These are phyloP conservation scores for Eupsilia transversa DNA, from an alignment of 2,888 invertebrate species.

Conservation along the genomic window DNA sequence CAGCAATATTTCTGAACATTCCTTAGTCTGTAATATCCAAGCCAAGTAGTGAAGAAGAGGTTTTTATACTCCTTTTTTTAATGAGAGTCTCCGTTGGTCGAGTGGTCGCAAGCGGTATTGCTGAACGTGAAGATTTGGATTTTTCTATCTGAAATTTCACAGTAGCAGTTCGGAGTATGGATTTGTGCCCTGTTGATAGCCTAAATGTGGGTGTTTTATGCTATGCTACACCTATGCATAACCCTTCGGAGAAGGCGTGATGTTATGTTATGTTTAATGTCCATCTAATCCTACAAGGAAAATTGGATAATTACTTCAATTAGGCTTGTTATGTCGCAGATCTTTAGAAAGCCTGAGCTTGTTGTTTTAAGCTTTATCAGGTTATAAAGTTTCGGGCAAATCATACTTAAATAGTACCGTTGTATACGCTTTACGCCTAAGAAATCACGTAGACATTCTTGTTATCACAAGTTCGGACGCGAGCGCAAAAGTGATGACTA, in stretches of 20 bases:
- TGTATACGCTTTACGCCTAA: slow-evolving; percentile 24
- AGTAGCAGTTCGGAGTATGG: no score
- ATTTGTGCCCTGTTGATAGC: no score
- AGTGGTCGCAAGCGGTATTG: no score
- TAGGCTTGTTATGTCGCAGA: slow-evolving; percentile 2
- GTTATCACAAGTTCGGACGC: slow-evolving; percentile 15
- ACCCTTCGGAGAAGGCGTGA: no score
- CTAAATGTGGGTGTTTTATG: no score
- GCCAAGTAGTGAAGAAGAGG: background rate
- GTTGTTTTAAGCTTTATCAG: slow-evolving; percentile 6
- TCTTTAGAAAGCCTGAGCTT: background rate
- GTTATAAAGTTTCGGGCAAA: slow-evolving; percentile 23
- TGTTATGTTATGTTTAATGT: background rate
- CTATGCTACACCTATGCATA: no score
- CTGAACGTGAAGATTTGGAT: no score
- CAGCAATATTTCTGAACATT: background rate
- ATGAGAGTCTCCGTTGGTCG: background rate
- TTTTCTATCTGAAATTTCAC: no score
- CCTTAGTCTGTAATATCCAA: background rate
- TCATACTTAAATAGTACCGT: slow-evolving; percentile 4
- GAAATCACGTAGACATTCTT: slow-evolving; percentile 46
- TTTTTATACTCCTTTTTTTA: slow-evolving; percentile 20
- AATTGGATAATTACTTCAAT: slow-evolving; percentile 5
- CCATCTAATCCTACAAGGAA: background rate
- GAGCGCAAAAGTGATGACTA: slow-evolving; percentile 28